Percentiles rank a stretch among this genome's conserved stretches.
These are phyloP conservation scores for Cololabis saira DNA, from an alignment of 2,113 vertebrate species.

Conservation along the genomic window DNA sequence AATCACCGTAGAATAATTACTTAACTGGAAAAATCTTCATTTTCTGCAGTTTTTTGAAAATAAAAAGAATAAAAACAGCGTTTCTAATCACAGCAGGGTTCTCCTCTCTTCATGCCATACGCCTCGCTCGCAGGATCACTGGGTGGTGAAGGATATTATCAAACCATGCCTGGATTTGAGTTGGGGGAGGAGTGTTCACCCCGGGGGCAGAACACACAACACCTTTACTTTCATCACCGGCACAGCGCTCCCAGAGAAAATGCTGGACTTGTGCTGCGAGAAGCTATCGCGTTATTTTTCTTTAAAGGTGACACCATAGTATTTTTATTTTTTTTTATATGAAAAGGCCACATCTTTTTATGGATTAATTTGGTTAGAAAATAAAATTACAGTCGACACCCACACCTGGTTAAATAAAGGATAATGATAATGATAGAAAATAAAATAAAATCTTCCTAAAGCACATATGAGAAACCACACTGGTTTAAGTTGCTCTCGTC, in stretches of 20 bases:
- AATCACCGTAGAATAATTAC: too few species aligned
- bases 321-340: conserved; percentile 28
- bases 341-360: neutral
- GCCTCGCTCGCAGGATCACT: conserved; percentile 15
- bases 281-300: too few species aligned
- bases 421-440: too few species aligned
- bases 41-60: too few species aligned
- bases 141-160: conserved; percentile 49
- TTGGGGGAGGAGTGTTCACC: conserved; percentile 44
- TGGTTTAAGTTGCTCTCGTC: conserved; percentile 36
- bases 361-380: conserved; percentile 4
- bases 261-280: conserved; percentile 35
- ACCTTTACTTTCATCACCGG: conserved; percentile 57
- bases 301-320: conserved; percentile 25
- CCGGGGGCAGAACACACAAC: conserved; percentile 57
- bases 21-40: too few species aligned
- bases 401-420: too few species aligned
- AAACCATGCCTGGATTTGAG: conserved; percentile 52
- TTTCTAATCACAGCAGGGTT: too few species aligned
- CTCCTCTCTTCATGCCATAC: too few species aligned
- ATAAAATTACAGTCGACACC: too few species aligned
- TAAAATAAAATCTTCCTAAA: conserved; percentile 8
- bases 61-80: too few species aligned
- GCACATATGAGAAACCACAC: conserved; percentile 1
- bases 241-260: conserved; percentile 35